Evolutionary conservation across 2,113 vertebrate species (phyloP).

Genomic region (Hippocampus comes): DNA sequence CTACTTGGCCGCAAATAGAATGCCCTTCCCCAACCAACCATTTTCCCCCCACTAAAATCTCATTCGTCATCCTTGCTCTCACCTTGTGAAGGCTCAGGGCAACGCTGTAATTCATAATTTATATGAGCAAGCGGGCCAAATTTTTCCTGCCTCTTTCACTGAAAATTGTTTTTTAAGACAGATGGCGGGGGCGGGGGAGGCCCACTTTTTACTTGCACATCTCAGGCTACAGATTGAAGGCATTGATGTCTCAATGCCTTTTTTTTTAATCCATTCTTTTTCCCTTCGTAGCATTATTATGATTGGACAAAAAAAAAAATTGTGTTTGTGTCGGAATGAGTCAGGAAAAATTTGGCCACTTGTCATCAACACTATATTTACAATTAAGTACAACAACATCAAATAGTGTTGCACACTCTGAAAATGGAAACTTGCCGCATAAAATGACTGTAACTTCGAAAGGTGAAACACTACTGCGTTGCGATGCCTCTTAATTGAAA

Average conservation of each 20-base stretch:
- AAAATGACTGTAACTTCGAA: neutral
- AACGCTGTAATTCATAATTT: conserved; percentile 51
- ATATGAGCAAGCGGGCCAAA: conserved; percentile 33
- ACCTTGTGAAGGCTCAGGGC: conserved; percentile 43
- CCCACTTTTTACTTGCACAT: neutral
- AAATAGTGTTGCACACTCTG: neutral
- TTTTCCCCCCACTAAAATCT: neutral
- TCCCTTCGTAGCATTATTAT: no score
- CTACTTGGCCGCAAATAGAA: neutral
- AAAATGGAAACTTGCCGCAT: neutral
- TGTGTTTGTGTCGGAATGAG: neutral
- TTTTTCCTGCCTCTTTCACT: conserved; percentile 34
- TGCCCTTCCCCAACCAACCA: neutral
- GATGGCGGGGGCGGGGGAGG: neutral
- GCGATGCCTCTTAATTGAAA: neutral
- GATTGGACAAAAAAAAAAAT: no score
- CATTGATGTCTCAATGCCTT: no score
- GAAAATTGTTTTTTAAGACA: conserved; percentile 34
- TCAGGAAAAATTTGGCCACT: neutral
- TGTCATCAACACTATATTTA: neutral
- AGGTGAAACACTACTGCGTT: neutral
- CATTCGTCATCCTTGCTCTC: conserved; percentile 35
- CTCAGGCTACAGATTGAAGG: neutral
- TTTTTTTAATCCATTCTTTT: no score
- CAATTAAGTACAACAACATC: neutral